Conservation (phyloP, 2,888 invertebrate genomes). For the Griposia aprilina region DNA sequence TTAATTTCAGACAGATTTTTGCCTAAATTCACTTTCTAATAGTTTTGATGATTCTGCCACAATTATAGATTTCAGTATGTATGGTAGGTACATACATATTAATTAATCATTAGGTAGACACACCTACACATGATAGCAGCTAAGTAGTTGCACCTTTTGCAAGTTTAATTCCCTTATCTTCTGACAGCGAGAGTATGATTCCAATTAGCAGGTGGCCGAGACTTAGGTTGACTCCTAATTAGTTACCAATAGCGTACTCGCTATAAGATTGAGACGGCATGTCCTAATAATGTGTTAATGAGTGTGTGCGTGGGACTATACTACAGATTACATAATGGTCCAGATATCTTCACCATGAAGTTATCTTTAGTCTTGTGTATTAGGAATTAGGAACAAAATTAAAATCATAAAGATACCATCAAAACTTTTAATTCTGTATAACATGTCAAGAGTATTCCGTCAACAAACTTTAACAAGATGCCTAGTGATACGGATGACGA, state of each 20-base stretch:
- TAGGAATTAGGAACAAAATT: background rate
- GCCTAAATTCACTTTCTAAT: background rate
- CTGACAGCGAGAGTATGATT: background rate
- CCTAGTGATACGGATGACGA: slow-evolving; percentile 62
- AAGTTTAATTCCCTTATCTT: background rate
- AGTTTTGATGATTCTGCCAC: background rate
- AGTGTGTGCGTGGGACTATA: background rate
- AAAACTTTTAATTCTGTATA: slow-evolving; percentile 55
- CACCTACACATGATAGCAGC: background rate
- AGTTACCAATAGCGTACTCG: background rate
- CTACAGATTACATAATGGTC: background rate
- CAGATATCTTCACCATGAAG: background rate
- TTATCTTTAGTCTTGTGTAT: background rate
- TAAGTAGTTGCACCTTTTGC: background rate
- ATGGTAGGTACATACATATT: background rate
- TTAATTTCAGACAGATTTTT: background rate
- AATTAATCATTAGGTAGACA: background rate
- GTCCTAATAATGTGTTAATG: background rate
- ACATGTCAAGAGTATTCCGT: slow-evolving; percentile 58
- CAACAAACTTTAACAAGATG: slow-evolving; percentile 57
- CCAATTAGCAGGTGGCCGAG: no score
- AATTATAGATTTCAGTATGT: background rate
- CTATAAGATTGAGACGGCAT: background rate
- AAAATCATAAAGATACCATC: slow-evolving; percentile 20
- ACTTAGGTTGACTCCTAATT: background rate